Conservation (phyloP, 1,140 invertebrate species). For the Cyclina sinensis region DNA sequence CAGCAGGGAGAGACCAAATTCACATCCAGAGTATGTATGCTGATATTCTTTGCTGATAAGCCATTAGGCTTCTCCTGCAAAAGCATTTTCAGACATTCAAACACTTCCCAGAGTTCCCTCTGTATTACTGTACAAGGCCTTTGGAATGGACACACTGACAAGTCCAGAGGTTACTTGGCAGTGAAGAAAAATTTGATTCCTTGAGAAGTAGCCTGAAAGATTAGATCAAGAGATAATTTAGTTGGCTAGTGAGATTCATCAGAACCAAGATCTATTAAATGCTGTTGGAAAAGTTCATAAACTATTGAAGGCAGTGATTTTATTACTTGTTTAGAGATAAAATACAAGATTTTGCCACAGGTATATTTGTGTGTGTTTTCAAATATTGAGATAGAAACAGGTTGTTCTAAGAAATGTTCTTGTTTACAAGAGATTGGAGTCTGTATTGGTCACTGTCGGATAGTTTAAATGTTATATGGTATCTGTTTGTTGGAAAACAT, state of each 20-base stretch:
- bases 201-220: not conserved
- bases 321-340: conserved; percentile 33
- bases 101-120: not conserved
- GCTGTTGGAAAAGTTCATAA: not conserved
- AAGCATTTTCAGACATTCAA: not conserved
- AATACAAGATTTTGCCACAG: not conserved
- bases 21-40: not conserved
- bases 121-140: not conserved
- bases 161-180: not conserved
- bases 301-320: conserved; percentile 6
- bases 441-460: not conserved
- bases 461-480: too few relatives aligned
- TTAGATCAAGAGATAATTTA: not conserved
- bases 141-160: not conserved
- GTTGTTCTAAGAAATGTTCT: conserved; percentile 4
- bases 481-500: too few relatives aligned
- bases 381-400: conserved; percentile 7
- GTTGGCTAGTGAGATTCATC: not conserved
- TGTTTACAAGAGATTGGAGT: not conserved
- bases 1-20: not conserved
- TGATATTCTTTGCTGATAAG: conserved; percentile 35
- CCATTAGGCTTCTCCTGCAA: conserved; percentile 32
- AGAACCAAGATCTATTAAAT: not conserved
- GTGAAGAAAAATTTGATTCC: not conserved
- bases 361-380: not conserved